phyloP scores from a whole-genome alignment of 2,888 invertebrate genomes.

The Archips xylosteana region DNA sequence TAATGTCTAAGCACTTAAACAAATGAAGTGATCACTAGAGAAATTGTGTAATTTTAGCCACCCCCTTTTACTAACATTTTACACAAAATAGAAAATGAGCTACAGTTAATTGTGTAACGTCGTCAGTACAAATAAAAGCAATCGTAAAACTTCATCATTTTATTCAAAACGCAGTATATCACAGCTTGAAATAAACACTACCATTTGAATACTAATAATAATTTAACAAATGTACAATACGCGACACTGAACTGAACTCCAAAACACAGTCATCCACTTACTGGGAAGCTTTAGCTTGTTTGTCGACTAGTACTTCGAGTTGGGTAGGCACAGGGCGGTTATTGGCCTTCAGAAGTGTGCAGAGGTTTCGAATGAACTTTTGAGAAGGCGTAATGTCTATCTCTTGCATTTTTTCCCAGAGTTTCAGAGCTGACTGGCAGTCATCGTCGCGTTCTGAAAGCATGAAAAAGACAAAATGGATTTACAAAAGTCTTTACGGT shows the following conservation, averaged over 20 bases:
- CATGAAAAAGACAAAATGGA: background rate
- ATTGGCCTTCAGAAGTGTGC: conserved; percentile 66
- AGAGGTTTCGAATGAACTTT: conserved; percentile 70
- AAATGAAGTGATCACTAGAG: background rate
- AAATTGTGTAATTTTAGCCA: background rate
- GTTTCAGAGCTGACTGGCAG: conserved; percentile 66
- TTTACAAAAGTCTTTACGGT: background rate
- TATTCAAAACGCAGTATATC: conserved; percentile 61
- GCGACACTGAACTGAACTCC: background rate
- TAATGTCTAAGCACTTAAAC: conserved; percentile 45
- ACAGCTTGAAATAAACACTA: conserved; percentile 53
- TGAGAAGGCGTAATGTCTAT: conserved; percentile 69
- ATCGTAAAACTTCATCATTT: conserved; percentile 43
- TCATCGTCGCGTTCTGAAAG: conserved; percentile 81
- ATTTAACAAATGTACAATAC: conserved; percentile 10
- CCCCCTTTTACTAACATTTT: too few species aligned
- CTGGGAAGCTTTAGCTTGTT: conserved; percentile 49
- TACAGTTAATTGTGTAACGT: background rate
- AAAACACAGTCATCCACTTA: background rate
- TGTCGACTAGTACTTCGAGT: conserved; percentile 56
- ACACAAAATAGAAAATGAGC: too few species aligned
- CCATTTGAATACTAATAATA: conserved; percentile 22
- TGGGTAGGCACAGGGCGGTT: conserved; percentile 67
- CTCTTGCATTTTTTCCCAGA: conserved; percentile 81
- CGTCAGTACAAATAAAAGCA: conserved; percentile 37